Base-by-base conservation (phyloP, 2,797 vertebrate genomes). In the Anolis apletophallus region DNA sequence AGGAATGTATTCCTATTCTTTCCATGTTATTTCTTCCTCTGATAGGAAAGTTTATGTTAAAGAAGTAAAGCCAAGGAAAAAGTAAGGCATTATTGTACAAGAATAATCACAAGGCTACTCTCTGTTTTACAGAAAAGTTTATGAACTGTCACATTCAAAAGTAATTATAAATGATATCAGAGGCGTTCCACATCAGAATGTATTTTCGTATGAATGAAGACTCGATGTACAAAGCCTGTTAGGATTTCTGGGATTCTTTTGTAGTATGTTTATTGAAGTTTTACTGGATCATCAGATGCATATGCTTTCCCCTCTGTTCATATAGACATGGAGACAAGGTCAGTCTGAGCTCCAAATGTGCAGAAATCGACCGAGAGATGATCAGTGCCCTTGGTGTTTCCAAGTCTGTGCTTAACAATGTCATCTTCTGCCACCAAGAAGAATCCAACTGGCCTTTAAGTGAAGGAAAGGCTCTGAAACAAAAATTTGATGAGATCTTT, bases 361-460 rank as follows among this genome's bases (percentile, higher is more conserved):
- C 97, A 17, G 99, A 99, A 91, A 95, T 99, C 29, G 98, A 99
- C 85, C 95, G 97, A 57, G 99, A 99, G 94, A 99, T 99, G 98
- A 98, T 99, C 95, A 97, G 97, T 0, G 94, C 97, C 17, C 96
- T 99, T 73, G 99, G 99, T 0, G 99, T 99, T 86, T 98, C 98
- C 57, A 99, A 98, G 87, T 94, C 99, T 0, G 98, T 99, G 80
- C 96, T 99, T 71, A 99, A 97, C 94, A 97, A 99, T 13, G 99
- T 99, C 94, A 98, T 99, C 92, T 99, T 99, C 94, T 99, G 99
- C 93, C 99, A 99, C 91, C 99, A 99, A 97, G 99, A 99, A 92
- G 99, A 99, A 21, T 99, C 99, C 34, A 99, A 98, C 96, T 99
- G 99, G 99, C 99, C 99, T 0, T 95, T 99, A 32, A 97, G 98